Evolutionary conservation across 2,888 invertebrate species (phyloP).

Genomic region (Amphipyra berbera): DNA sequence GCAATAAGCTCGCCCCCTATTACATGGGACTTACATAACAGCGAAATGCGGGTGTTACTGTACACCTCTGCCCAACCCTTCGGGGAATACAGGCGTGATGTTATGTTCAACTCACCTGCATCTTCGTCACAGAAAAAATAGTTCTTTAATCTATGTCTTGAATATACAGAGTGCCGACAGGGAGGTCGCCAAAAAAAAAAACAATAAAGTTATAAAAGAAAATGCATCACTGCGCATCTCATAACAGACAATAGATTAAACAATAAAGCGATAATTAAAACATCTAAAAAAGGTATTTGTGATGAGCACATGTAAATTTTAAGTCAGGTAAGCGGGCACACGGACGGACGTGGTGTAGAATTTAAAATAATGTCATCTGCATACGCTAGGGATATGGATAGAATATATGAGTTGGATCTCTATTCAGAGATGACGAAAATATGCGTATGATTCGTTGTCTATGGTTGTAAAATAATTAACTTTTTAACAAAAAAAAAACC

Average conservation of each 20-base stretch:
- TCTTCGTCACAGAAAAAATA: too few species aligned
- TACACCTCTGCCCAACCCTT: too few species aligned
- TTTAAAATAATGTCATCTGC: constrained; percentile 63
- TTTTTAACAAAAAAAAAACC: too few species aligned
- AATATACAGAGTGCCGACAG: too few species aligned
- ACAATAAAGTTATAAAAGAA: background rate
- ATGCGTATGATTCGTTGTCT: too few species aligned
- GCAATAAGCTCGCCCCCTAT: too few species aligned
- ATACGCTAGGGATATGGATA: constrained; percentile 13
- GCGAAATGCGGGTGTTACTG: too few species aligned
- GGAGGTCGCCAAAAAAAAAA: background rate
- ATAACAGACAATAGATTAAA: constrained; percentile 59
- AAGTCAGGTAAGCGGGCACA: constrained; percentile 64
- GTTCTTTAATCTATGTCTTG: too few species aligned
- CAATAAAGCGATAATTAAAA: constrained; percentile 64
- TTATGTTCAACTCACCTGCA: too few species aligned
- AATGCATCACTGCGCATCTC: constrained; percentile 7
- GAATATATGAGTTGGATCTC: constrained; percentile 2
- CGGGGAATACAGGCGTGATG: too few species aligned
- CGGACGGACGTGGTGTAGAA: constrained; percentile 68
- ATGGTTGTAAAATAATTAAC: too few species aligned
- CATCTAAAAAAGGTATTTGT: constrained; percentile 61
- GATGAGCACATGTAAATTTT: constrained; percentile 69
- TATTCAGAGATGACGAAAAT: background rate
- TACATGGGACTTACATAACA: too few species aligned